Evolutionary conservation across 2,113 vertebrate genomes (phyloP).

Genomic region (Eubucco bourcierii): DNA sequence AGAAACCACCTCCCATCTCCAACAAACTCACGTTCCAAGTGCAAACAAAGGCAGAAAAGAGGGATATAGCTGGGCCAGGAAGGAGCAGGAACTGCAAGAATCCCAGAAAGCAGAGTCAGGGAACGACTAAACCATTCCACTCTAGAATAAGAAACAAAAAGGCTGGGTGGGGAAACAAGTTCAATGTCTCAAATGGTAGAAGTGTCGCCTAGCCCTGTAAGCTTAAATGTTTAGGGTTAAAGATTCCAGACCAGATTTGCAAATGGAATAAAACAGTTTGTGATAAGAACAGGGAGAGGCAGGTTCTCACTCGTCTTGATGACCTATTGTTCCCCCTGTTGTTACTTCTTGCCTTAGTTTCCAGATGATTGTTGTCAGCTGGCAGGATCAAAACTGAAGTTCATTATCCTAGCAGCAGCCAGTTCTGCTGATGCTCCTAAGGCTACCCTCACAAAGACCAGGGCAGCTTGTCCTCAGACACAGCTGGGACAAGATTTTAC

Average conservation of each 20-base stretch:
- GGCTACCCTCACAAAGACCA: not conserved
- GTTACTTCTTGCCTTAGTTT: not conserved
- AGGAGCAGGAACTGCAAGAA: not conserved
- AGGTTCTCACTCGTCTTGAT: not conserved
- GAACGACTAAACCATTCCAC: not conserved
- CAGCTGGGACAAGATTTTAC: not conserved
- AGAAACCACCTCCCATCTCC: not conserved
- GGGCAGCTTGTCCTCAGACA: not conserved
- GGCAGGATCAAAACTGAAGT: not conserved
- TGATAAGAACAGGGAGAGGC: not conserved
- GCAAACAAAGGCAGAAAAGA: not conserved
- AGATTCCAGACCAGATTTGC: not conserved
- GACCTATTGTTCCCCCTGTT: not conserved
- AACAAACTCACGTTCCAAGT: not conserved
- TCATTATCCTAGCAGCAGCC: not conserved
- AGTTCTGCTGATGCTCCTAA: not conserved
- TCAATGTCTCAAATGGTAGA: not conserved
- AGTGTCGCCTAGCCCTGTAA: not conserved
- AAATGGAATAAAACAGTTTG: not conserved
- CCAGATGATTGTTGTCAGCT: not conserved
- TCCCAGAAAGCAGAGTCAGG: not conserved
- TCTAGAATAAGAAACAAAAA: not conserved
- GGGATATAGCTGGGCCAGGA: not conserved
- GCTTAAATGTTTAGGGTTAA: not conserved
- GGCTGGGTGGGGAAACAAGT: not conserved